Evolutionary conservation across 2,888 invertebrate species (phyloP).

Genomic region (Hirtodrosophila histrioides): DNA sequence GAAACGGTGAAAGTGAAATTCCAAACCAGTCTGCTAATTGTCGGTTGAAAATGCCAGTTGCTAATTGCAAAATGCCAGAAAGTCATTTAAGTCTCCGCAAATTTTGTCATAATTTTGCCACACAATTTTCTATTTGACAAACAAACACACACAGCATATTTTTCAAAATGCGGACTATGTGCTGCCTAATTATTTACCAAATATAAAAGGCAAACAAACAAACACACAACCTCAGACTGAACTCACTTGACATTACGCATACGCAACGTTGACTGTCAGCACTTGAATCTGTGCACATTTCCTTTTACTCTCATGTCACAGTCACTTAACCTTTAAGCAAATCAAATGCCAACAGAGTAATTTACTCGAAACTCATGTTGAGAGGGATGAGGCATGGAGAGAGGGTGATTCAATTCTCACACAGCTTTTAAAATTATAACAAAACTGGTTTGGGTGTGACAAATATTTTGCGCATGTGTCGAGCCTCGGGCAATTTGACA

Average conservation of each 20-base stretch:
- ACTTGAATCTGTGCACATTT: slow-evolving; percentile 42
- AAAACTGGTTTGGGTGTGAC: slow-evolving; percentile 27
- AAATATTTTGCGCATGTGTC: slow-evolving; percentile 59
- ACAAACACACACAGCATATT: slow-evolving; percentile 25
- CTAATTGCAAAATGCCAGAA: slow-evolving; percentile 53
- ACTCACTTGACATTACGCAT: slow-evolving; percentile 33
- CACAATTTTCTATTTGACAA: slow-evolving; percentile 35
- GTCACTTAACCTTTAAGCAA: slow-evolving; percentile 69
- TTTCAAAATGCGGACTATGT: slow-evolving; percentile 39
- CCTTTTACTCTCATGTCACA: slow-evolving; percentile 52
- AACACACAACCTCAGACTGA: slow-evolving; percentile 9
- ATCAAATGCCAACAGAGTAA: slow-evolving; percentile 59
- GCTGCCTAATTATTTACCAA: slow-evolving; percentile 39
- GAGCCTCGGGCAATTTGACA: slow-evolving; percentile 15
- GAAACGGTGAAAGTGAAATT: slow-evolving; percentile 35
- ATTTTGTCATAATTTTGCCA: slow-evolving; percentile 33
- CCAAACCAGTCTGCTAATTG: slow-evolving; percentile 18
- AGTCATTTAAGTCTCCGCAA: slow-evolving; percentile 38
- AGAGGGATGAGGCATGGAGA: slow-evolving; percentile 2
- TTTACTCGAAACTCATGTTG: slow-evolving; percentile 34
- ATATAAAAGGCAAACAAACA: slow-evolving; percentile 29
- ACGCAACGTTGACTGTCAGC: slow-evolving; percentile 23
- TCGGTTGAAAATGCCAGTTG: slow-evolving; percentile 23
- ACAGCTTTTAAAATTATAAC: background rate
- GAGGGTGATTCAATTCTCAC: background rate